phyloP scores from a whole-genome alignment of 2,113 vertebrate genomes.

The Gymnogyps californianus region DNA sequence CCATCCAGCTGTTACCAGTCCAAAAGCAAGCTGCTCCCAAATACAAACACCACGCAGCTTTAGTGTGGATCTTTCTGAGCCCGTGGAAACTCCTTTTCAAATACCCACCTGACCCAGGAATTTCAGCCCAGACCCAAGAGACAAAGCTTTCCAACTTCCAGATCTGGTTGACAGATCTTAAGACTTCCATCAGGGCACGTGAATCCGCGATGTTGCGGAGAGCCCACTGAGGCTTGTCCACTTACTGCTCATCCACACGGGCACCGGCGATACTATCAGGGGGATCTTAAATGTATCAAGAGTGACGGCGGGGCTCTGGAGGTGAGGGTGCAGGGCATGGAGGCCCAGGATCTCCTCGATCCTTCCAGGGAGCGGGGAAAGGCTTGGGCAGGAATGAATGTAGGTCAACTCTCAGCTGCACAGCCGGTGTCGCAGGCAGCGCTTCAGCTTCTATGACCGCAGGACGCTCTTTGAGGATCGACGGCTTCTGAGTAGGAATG shows the following conservation, averaged over 20 bases:
- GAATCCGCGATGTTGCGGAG: background rate
- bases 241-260: background rate
- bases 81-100: background rate
- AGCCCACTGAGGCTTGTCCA: background rate
- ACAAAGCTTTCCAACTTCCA: background rate
- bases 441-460: background rate
- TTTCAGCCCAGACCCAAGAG: background rate
- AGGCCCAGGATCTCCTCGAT: background rate
- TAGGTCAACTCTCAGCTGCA: background rate
- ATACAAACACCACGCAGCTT: background rate
- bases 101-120: background rate
- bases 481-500: background rate
- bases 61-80: background rate
- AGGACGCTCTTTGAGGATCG: rapidly evolving
- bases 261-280: too few relatives aligned
- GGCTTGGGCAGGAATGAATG: background rate
- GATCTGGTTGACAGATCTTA: background rate
- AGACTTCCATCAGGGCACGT: background rate
- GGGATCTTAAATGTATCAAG: background rate
- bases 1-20: too few relatives aligned
- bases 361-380: background rate
- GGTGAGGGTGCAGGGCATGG: background rate
- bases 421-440: background rate
- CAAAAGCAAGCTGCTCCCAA: background rate
- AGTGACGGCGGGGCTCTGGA: background rate